These are phyloP conservation scores for Lithophane ornitopus DNA, from an alignment of 2,888 invertebrate species.

Conservation along the genomic window DNA sequence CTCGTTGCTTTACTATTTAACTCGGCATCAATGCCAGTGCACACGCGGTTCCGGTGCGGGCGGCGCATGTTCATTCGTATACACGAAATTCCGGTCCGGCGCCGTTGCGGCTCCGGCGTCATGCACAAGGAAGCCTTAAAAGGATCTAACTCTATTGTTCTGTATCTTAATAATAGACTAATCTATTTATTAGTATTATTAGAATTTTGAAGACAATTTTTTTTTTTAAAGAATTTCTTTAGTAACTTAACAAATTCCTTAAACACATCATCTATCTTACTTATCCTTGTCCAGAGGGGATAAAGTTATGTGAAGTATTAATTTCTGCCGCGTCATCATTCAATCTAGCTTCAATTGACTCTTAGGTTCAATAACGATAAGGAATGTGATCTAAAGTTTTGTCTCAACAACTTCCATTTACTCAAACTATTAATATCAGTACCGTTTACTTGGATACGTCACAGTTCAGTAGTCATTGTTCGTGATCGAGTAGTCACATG, in stretches of 20 bases:
- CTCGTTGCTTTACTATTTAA: too few relatives aligned
- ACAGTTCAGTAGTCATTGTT: conserved; percentile 47
- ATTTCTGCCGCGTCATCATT: conserved; percentile 8
- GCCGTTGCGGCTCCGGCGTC: too few relatives aligned
- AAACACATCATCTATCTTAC: not conserved
- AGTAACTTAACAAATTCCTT: not conserved
- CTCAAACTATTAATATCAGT: conserved; percentile 52
- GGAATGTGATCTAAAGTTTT: conserved; percentile 32
- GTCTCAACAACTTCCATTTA: conserved; percentile 56
- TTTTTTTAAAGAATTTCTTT: not conserved
- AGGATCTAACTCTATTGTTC: not conserved
- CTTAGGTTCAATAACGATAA: conserved; percentile 20
- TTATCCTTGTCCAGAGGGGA: conserved; percentile 1
- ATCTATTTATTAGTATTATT: conserved; percentile 37
- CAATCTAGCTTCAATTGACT: conserved; percentile 36
- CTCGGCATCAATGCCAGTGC: too few relatives aligned
- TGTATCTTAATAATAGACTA: conserved; percentile 45
- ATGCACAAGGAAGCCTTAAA: not conserved
- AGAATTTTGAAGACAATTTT: conserved; percentile 6
- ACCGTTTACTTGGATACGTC: conserved; percentile 51
- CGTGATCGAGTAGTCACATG: conserved; percentile 53
- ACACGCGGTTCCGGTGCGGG: too few relatives aligned
- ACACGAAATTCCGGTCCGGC: too few relatives aligned
- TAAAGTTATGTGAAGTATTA: not conserved
- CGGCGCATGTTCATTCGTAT: too few relatives aligned